Base-by-base conservation (phyloP, 2,113 vertebrate genomes). In the Thomomys bottae region DNA sequence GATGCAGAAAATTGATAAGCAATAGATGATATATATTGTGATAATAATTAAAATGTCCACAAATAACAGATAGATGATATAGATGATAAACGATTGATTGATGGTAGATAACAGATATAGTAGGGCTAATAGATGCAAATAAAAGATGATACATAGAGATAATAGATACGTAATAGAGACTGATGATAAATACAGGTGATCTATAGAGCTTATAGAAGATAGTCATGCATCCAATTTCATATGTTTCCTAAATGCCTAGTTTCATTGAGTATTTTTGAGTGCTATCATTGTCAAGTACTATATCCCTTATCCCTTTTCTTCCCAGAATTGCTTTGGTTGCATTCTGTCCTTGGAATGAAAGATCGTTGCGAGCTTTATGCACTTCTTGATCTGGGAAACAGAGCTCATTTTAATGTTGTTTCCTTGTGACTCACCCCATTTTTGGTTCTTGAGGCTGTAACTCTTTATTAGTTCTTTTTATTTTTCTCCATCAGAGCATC, bases 401-500 rank as follows among this genome's bases (percentile, higher is more conserved):
- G 24, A 89, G 71, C 45, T 40, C 0, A 18, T 45, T n/a, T 42
- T 67, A 9, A 42, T 32, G 21, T 32, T 2, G 49, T 71, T 30
- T 71, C 34, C 66, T 30, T 63, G 4, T 81, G 64, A 73, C 78
- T 70, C 23, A 78, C 4, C 24, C 20, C 23, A 15, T 36, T 73
- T 86, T 64, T 68, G 18, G 42, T 26, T 70, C 49, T 77, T 91
- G 63, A 63, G 17, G 42, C 18, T 9, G 7, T 38, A 28, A 36
- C 8, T 61, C 68, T 81, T 9, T 80, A n/a, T 63, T 49, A 54
- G 66, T 36, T 82, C 64, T 90, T 42, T 86, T 75, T 54, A 36
- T 89, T 61, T 79, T 72, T 34, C n/a, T 73, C 38, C 26, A 70
- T 36, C 23, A 57, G 91, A 84, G 59, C 28, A 42, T 90, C 79